Evolutionary conservation across 2,797 vertebrate species (phyloP), one percentile per base, ranked within the genome.

Genomic region (Staurois parvus): DNA sequence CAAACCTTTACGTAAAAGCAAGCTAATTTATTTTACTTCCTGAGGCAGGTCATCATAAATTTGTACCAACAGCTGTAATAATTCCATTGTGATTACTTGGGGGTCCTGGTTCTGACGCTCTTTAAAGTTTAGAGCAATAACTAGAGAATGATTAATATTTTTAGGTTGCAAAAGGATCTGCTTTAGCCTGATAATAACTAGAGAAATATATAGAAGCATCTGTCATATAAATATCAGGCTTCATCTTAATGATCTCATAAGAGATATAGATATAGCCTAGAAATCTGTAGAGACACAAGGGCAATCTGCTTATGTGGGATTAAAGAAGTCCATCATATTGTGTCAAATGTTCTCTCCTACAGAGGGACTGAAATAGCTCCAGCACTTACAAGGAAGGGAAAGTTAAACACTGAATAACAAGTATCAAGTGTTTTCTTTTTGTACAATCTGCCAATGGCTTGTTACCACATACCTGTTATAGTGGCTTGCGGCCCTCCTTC

Each of bases 291-390:
- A 69, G 66, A 69, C 78, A 69, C 24, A 17, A 34, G 34, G 32
- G 69, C 67, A 80, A 80, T 80, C 67, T 56, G 32, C 21, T 30
- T 26, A 70, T 9, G 19, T 34, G 29, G 78, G 45, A 80, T 80
- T 69, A 80, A 69, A 80, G 11, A 69, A 70, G 78, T 80, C 12
- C 52, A 80, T 80, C 78, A 80, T 45, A 13, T 11, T 52, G 24
- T 80, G 78, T 70, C 78, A 80, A 45, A 34, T 52, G 52, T 52
- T 80, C 26, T 52, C 13, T 52, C n/a, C 56, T 62, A 62, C n/a
- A 4, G 17, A 34, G 52, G 11, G 3, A 11, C 30, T 34, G 68
- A 30, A 70, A 37, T 9, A 70, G n/a, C 10, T 70, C 21, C 12
- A 62, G 17, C 59, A 6, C 32, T 75, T 56, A 4, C 32, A 32